phyloP scores from a whole-genome alignment of 2,888 invertebrate genomes.

The Parthenolecanium corni region DNA sequence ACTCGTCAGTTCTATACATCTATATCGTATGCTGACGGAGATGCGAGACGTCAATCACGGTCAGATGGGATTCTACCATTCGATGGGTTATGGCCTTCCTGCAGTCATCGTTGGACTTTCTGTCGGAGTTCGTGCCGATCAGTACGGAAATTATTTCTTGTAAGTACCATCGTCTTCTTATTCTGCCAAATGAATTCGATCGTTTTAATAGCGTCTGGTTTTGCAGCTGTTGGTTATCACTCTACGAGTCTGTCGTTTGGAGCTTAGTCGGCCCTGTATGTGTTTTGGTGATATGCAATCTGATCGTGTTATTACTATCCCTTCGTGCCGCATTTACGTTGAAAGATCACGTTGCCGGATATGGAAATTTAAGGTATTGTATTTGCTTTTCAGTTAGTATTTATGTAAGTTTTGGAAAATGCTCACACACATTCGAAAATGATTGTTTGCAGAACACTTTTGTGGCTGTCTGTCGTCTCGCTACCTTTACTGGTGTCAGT shows the following conservation, averaged over 20 bases:
- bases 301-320: slow-evolving; percentile 70
- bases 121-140: slow-evolving; percentile 83
- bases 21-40: slow-evolving; percentile 87
- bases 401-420: too few relatives aligned
- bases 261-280: slow-evolving; percentile 85
- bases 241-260: slow-evolving; percentile 90
- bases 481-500: slow-evolving; percentile 70
- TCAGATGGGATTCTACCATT: slow-evolving; percentile 82
- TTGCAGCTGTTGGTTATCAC: slow-evolving; percentile 83
- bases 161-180: slow-evolving; percentile 44
- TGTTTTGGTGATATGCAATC: slow-evolving; percentile 61
- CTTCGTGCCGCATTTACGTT: slow-evolving; percentile 82
- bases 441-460: slow-evolving; percentile 43
- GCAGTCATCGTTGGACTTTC: slow-evolving; percentile 82
- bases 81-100: slow-evolving; percentile 83
- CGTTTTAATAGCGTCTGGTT: not conserved
- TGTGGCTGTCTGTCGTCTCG: slow-evolving; percentile 78
- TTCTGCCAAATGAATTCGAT: too few relatives aligned
- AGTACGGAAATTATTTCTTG: slow-evolving; percentile 90
- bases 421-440: not conserved
- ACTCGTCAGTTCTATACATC: slow-evolving; percentile 80
- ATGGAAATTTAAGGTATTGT: slow-evolving; percentile 54
- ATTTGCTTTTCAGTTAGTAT: not conserved
- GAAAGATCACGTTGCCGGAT: slow-evolving; percentile 76
- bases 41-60: slow-evolving; percentile 94